Evolutionary conservation across 2,113 vertebrate species (phyloP).

Genomic region (Rafetus swinhoei): DNA sequence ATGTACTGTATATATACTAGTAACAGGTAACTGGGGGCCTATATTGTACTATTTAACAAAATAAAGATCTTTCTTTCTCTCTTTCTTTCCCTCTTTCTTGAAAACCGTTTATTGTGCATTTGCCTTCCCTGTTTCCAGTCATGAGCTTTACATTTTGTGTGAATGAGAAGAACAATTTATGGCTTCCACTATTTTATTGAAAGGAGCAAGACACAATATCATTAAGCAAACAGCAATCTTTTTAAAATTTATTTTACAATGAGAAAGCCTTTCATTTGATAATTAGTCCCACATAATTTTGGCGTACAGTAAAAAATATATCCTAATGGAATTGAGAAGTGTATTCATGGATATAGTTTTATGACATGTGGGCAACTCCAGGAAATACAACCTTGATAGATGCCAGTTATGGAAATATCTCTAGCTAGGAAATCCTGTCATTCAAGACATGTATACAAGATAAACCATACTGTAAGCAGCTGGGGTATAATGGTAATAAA

Average conservation of each 20-base stretch:
- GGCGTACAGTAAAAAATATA: slow-evolving; percentile 31
- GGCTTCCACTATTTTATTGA: slow-evolving; percentile 28
- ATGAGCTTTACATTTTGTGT: slow-evolving; percentile 39
- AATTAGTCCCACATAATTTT: slow-evolving; percentile 46
- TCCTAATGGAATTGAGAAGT: slow-evolving; percentile 34
- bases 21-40: neutral
- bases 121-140: neutral
- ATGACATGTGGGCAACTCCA: neutral
- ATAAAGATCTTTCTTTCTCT: neutral
- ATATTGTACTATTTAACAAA: neutral
- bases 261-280: neutral
- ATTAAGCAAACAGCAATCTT: neutral
- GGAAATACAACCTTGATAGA: slow-evolving; percentile 35
- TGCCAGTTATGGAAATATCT: slow-evolving; percentile 47
- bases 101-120: neutral
- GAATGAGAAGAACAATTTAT: slow-evolving; percentile 51
- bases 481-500: neutral
- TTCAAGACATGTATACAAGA: neutral
- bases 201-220: slow-evolving; percentile 26
- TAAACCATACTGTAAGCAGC: slow-evolving; percentile 2
- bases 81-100: neutral
- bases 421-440: slow-evolving; percentile 49
- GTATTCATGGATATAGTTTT: slow-evolving; percentile 10
- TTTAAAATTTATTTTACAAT: slow-evolving; percentile 14
- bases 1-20: neutral